These are phyloP conservation scores for Burhinus oedicnemus DNA, from an alignment of 2,113 vertebrate genomes.

Conservation along the genomic window DNA sequence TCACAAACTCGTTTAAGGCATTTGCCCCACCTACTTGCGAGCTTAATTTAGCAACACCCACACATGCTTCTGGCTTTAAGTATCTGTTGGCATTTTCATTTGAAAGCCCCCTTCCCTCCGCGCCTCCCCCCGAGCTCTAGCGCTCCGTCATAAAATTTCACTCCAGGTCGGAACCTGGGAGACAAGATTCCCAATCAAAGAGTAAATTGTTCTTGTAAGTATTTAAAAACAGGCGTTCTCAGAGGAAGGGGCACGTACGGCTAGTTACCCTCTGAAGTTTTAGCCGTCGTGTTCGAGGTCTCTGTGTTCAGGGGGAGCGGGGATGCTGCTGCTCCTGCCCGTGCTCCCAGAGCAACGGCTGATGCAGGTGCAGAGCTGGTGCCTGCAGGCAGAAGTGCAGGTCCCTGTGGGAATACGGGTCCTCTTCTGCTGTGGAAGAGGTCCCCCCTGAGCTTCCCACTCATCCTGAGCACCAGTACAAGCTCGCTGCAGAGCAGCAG, in stretches of 20 bases:
- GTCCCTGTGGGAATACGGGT: neutral
- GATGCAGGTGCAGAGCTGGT: neutral
- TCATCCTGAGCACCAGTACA: neutral
- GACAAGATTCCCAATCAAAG: slow-evolving; percentile 43
- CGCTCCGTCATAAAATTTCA: slow-evolving; percentile 48
- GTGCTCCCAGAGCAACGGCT: neutral
- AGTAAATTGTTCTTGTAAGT: neutral
- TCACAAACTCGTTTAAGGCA: slow-evolving; percentile 69
- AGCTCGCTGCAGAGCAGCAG: neutral
- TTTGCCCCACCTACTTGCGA: slow-evolving; percentile 63
- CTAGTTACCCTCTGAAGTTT: neutral
- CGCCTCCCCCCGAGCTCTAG: neutral
- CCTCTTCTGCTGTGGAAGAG: neutral
- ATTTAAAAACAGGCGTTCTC: neutral
- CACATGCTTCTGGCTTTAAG: slow-evolving; percentile 57
- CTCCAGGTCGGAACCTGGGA: slow-evolving; percentile 53
- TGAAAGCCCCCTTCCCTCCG: neutral
- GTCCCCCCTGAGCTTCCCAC: neutral
- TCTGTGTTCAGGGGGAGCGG: neutral
- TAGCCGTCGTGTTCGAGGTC: rapidly evolving
- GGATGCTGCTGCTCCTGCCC: neutral
- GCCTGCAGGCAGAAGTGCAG: neutral
- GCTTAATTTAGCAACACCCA: slow-evolving; percentile 78
- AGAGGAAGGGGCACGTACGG: neutral
- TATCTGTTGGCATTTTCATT: slow-evolving; percentile 62